Conservation (phyloP, 2,113 vertebrate genomes). For the Vanacampus margaritifer region DNA sequence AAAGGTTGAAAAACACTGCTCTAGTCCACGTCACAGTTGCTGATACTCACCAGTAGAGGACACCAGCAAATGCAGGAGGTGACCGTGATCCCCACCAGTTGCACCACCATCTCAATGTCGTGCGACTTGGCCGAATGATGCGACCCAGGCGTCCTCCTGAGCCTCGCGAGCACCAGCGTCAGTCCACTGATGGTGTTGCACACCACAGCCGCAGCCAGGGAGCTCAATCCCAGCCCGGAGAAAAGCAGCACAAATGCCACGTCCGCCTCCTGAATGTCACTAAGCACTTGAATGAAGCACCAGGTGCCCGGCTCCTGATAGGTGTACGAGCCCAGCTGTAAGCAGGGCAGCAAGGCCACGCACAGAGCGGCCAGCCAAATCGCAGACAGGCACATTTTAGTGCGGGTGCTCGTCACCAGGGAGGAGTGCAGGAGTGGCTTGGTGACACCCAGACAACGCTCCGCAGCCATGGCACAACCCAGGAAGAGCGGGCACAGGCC, state of each 20-base stretch:
- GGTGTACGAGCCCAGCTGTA: slow-evolving; percentile 77
- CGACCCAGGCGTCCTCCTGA: slow-evolving; percentile 66
- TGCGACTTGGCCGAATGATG: slow-evolving; percentile 74
- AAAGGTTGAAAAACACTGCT: too few species aligned
- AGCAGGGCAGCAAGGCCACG: slow-evolving; percentile 79
- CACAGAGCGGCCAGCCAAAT: slow-evolving; percentile 75
- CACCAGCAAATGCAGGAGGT: slow-evolving; percentile 89
- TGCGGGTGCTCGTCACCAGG: slow-evolving; percentile 74
- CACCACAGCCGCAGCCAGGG: slow-evolving; percentile 75
- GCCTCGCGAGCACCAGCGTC: slow-evolving; percentile 77
- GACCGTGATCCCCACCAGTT: slow-evolving; percentile 85
- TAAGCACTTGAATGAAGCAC: slow-evolving; percentile 81
- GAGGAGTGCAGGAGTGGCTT: slow-evolving; percentile 79
- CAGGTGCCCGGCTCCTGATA: slow-evolving; percentile 81
- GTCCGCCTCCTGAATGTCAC: slow-evolving; percentile 60
- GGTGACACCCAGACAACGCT: slow-evolving; percentile 84
- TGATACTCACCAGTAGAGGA: slow-evolving; percentile 81
- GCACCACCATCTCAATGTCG: slow-evolving; percentile 90
- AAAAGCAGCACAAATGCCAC: slow-evolving; percentile 78
- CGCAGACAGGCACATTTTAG: slow-evolving; percentile 68
- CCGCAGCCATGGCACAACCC: slow-evolving; percentile 84
- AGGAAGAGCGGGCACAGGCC: slow-evolving; percentile 86
- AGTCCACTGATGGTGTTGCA: slow-evolving; percentile 85
- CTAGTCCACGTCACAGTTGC: not conserved
- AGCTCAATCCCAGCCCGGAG: slow-evolving; percentile 77